Evolutionary conservation across 2,797 vertebrate genomes (phyloP).

Genomic region (Galago senegalensis): DNA sequence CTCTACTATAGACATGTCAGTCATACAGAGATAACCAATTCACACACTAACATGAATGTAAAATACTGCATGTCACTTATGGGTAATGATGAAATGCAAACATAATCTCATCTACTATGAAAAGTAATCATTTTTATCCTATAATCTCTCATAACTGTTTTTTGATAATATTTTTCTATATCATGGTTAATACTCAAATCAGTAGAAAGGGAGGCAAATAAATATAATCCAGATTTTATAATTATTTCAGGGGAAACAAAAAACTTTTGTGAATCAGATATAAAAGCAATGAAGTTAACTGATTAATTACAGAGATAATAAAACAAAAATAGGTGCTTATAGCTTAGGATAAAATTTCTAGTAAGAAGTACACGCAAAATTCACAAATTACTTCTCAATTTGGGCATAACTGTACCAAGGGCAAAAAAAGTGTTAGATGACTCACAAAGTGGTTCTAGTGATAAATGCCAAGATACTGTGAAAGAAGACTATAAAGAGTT

Average conservation of each 20-base stretch:
- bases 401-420: neutral
- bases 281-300: constrained; percentile 45
- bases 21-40: neutral
- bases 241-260: constrained; percentile 52
- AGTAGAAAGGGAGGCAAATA: neutral
- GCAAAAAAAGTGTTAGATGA: neutral
- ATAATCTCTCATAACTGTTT: neutral
- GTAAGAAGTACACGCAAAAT: constrained; percentile 2
- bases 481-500: neutral
- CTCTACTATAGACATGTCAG: neutral
- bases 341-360: neutral
- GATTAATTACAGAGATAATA: neutral
- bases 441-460: constrained; percentile 18
- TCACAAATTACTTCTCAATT: constrained; percentile 48
- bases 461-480: neutral
- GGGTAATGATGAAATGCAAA: constrained; percentile 1
- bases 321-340: neutral
- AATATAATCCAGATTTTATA: constrained; percentile 34
- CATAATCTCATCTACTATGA: neutral
- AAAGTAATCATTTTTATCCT: constrained; percentile 1
- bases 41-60: neutral
- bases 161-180: constrained; percentile 37
- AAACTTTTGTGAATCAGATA: constrained; percentile 21
- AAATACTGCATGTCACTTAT: neutral
- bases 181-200: constrained; percentile 21